Evolutionary conservation across 2,113 vertebrate species (phyloP).

Genomic region (Anhinga anhinga): DNA sequence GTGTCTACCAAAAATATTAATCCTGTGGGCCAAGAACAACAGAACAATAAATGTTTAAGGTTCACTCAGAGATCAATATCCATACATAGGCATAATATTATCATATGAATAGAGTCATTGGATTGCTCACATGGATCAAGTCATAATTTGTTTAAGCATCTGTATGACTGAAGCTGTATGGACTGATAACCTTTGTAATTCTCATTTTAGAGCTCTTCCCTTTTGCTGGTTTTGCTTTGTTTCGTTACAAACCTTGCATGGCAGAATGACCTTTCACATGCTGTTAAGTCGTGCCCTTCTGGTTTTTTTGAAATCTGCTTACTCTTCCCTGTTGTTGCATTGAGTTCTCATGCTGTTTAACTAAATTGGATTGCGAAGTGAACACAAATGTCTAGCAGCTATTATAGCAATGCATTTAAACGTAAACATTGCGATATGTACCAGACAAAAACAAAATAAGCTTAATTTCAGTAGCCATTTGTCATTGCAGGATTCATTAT

Average conservation of each 20-base stretch:
- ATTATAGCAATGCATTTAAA: neutral
- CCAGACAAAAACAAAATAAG: neutral
- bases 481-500: neutral
- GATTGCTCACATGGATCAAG: neutral
- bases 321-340: slow-evolving; percentile 2
- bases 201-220: neutral
- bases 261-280: slow-evolving; percentile 41
- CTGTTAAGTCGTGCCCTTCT: slow-evolving; percentile 5
- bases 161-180: neutral
- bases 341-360: slow-evolving; percentile 9
- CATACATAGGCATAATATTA: neutral
- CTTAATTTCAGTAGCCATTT: neutral
- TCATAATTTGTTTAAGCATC: neutral
- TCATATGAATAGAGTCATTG: neutral
- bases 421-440: neutral
- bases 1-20: neutral
- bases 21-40: neutral
- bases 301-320: slow-evolving; percentile 11
- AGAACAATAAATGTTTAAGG: neutral
- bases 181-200: neutral
- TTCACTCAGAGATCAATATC: neutral
- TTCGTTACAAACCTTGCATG: slow-evolving; percentile 16
- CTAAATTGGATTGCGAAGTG: slow-evolving; percentile 12
- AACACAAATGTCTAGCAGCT: slow-evolving; percentile 21
- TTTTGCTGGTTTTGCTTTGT: neutral